These are phyloP conservation scores for Scotopteryx bipunctaria DNA, from an alignment of 2,888 invertebrate genomes.

Conservation along the genomic window DNA sequence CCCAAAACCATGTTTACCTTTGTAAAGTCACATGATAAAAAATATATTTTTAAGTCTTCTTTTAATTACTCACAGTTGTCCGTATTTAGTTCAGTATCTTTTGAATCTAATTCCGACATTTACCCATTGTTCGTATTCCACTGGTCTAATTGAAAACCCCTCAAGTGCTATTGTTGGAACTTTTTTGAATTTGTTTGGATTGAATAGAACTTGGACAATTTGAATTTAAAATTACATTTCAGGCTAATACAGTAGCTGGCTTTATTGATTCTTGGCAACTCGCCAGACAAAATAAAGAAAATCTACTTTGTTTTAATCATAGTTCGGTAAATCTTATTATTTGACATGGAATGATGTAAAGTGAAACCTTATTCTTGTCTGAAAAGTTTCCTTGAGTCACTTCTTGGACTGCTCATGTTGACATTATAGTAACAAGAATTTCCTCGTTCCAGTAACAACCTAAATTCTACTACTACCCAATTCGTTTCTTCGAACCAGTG, in stretches of 20 bases:
- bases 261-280: slow-evolving; percentile 33
- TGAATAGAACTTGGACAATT: slow-evolving; percentile 27
- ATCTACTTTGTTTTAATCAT: slow-evolving; percentile 19
- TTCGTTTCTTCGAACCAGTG: too few species aligned
- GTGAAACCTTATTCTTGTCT: neutral
- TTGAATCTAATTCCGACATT: slow-evolving; percentile 17
- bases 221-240: slow-evolving; percentile 32
- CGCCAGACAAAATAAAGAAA: slow-evolving; percentile 30
- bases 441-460: too few species aligned
- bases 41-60: too few species aligned
- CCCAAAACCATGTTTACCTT: too few species aligned
- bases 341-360: neutral
- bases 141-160: slow-evolving; percentile 37
- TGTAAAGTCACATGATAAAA: too few species aligned
- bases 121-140: slow-evolving; percentile 34
- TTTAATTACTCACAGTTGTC: neutral
- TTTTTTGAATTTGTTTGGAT: slow-evolving; percentile 29
- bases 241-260: slow-evolving; percentile 27
- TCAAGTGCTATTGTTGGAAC: slow-evolving; percentile 32
- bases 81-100: slow-evolving; percentile 3
- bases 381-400: neutral
- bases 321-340: too few species aligned
- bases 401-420: too few species aligned
- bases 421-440: too few species aligned
- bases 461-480: too few species aligned